These are phyloP conservation scores for Astreopora myriophthalma DNA, from an alignment of 64 coral and sea anemone species.

Conservation along the genomic window DNA sequence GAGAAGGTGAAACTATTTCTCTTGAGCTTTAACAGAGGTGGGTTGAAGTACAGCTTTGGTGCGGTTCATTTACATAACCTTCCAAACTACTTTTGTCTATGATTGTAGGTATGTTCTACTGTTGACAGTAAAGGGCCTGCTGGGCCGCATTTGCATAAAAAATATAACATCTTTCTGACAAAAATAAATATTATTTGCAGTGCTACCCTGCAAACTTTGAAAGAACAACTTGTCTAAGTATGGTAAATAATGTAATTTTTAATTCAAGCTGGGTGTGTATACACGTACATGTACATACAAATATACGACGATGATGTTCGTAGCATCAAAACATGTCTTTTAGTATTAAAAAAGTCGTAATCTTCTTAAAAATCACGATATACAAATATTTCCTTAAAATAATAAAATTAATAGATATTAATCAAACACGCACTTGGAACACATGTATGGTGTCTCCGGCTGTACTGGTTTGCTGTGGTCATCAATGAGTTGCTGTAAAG, in stretches of 20 bases:
- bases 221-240: background rate
- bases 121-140: background rate
- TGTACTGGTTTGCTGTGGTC: constrained; percentile 35
- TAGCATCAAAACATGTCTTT: too few relatives aligned
- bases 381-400: background rate
- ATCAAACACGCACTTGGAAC: constrained; percentile 24
- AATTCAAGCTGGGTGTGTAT: too few relatives aligned
- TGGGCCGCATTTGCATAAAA: background rate
- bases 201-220: background rate
- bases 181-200: background rate
- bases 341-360: too few relatives aligned
- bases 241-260: background rate
- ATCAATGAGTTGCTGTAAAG: constrained; percentile 13
- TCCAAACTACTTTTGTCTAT: too few relatives aligned
- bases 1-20: background rate
- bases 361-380: too few relatives aligned
- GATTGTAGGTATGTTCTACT: background rate
- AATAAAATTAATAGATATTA: background rate
- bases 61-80: too few relatives aligned
- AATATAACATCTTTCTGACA: background rate
- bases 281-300: too few relatives aligned
- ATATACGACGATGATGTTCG: too few relatives aligned
- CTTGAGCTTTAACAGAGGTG: too few relatives aligned
- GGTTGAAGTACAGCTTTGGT: too few relatives aligned
- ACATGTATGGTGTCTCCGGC: constrained; percentile 21